Evolutionary conservation across 2,888 invertebrate species (phyloP).

Genomic region (Gonocerus acuteangulatus): DNA sequence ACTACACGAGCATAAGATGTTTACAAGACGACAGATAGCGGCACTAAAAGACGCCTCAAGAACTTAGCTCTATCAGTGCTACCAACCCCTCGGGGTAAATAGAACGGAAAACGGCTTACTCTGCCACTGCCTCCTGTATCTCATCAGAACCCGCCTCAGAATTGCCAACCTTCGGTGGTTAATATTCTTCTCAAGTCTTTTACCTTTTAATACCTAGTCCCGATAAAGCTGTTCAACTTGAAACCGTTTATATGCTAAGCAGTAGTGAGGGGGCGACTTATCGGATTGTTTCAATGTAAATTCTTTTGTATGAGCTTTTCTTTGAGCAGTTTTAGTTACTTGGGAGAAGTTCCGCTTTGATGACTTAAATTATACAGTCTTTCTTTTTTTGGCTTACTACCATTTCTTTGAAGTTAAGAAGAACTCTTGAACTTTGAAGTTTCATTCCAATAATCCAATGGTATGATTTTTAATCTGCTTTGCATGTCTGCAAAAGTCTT

Average conservation of each 20-base stretch:
- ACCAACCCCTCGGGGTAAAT: constrained; percentile 3
- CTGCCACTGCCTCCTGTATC: constrained; percentile 6
- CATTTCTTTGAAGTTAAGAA: no score
- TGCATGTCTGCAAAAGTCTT: no score
- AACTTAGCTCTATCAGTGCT: not conserved
- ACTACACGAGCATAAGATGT: no score
- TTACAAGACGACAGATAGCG: no score
- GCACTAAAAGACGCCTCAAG: constrained; percentile 3
- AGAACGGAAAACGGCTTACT: constrained; percentile 17
- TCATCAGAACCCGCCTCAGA: not conserved
- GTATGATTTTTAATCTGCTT: no score
- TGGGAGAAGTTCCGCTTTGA: not conserved
- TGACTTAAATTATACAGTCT: not conserved
- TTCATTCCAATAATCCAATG: no score
- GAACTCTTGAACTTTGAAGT: no score
- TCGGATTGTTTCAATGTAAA: constrained; percentile 20
- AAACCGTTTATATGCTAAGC: constrained; percentile 18
- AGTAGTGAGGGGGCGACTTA: constrained; percentile 2
- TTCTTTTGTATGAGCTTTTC: constrained; percentile 15
- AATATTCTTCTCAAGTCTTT: constrained; percentile 11
- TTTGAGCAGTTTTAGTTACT: not conserved
- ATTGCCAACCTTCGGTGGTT: not conserved
- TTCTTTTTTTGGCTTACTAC: no score
- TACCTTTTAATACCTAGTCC: constrained; percentile 18
- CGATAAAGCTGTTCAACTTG: constrained; percentile 16